phyloP scores from a whole-genome alignment of 2,797 vertebrate genomes.

The Onychomys torridus region DNA sequence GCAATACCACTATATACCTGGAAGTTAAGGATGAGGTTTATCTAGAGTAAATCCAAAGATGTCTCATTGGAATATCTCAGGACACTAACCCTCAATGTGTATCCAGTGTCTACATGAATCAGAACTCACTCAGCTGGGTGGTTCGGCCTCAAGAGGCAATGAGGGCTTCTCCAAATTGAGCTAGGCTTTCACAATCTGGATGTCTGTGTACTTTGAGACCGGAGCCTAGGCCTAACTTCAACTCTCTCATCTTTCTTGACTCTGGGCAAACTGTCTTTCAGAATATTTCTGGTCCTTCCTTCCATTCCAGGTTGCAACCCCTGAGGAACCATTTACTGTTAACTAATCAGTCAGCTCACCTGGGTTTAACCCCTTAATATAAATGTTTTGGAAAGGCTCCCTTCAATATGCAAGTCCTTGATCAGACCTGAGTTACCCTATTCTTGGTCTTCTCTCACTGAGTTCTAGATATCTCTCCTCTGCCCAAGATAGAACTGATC shows the following conservation, averaged over 20 bases:
- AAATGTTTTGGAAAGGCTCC: not conserved
- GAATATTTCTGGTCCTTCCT: not conserved
- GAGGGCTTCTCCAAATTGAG: rapidly evolving
- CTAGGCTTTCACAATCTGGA: not conserved
- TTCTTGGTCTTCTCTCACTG: not conserved
- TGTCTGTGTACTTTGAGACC: not conserved
- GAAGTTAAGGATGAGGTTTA: not conserved
- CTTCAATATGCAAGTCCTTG: not conserved
- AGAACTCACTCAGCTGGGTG: not conserved
- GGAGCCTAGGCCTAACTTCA: not conserved
- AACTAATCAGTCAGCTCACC: not conserved
- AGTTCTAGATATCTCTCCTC: not conserved
- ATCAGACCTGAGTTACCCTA: not conserved
- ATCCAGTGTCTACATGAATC: not conserved
- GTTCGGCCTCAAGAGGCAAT: not conserved
- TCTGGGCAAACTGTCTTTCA: not conserved
- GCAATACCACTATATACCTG: not conserved
- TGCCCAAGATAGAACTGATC: not conserved
- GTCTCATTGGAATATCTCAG: not conserved
- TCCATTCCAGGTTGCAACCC: not conserved
- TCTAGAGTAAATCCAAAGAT: not conserved
- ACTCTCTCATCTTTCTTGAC: not conserved
- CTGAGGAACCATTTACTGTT: not conserved
- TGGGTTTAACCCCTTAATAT: not conserved
- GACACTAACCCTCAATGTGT: not conserved